A percentile compares a stretch with the other conserved stretches of the same genome.
phyloP scores from a whole-genome alignment of 2,888 invertebrate genomes.

The Drosophila mimica region DNA sequence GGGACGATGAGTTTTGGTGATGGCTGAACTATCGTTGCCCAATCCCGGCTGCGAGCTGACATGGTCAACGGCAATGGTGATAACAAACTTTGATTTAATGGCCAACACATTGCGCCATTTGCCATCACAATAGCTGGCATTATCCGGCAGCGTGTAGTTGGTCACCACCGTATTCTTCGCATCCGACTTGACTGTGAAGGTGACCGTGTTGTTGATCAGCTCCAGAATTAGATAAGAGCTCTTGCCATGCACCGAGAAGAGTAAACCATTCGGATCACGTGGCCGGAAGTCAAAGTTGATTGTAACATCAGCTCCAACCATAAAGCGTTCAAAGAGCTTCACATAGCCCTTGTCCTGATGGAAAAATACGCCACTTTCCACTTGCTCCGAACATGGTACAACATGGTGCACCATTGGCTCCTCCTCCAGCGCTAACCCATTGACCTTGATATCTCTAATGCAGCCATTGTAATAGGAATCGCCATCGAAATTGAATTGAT shows the following conservation, averaged over 20 bases:
- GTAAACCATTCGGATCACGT: constrained; percentile 92
- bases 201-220: constrained; percentile 93
- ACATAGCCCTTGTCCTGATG: constrained; percentile 91
- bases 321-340: constrained; percentile 89
- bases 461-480: constrained; percentile 92
- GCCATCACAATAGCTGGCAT: constrained; percentile 95
- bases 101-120: constrained; percentile 95
- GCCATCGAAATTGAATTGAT: constrained; percentile 75
- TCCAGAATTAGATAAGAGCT: constrained; percentile 94
- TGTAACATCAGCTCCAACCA: constrained; percentile 91
- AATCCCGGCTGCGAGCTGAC: constrained; percentile 90
- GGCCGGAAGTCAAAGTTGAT: constrained; percentile 95
- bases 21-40: constrained; percentile 87
- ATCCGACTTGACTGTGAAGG: constrained; percentile 92
- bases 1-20: constrained; percentile 93
- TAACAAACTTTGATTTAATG: constrained; percentile 95
- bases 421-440: constrained; percentile 88
- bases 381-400: constrained; percentile 91
- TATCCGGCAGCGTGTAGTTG: constrained; percentile 88
- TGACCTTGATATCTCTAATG: constrained; percentile 90
- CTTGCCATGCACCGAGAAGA: constrained; percentile 94
- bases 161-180: constrained; percentile 91
- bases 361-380: constrained; percentile 94
- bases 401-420: constrained; percentile 88
- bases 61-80: constrained; percentile 94